Conservation (phyloP, 2,797 vertebrate genomes). For the Cossypha dichroa region DNA sequence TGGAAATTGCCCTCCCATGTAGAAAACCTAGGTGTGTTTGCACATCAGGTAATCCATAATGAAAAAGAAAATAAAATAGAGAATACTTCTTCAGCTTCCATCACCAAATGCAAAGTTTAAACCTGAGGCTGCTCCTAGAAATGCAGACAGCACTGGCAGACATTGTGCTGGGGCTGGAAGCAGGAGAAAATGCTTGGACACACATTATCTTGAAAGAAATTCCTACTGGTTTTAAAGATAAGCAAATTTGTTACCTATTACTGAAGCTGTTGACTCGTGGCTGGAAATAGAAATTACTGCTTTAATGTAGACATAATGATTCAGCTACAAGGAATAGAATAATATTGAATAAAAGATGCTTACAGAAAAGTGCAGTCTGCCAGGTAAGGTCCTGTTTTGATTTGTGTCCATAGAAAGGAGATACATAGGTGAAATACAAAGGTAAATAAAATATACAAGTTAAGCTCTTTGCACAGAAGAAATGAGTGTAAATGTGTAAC, state of each 20-base stretch:
- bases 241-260: conserved; percentile 68
- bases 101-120: neutral
- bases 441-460: neutral
- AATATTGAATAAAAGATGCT: neutral
- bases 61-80: neutral
- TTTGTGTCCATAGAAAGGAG: neutral
- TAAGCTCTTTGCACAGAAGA: neutral
- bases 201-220: neutral
- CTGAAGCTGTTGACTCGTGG: conserved; percentile 74
- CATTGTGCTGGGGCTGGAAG: neutral
- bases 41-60: neutral
- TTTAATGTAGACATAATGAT: conserved; percentile 78
- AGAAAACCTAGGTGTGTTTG: neutral
- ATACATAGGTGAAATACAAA: neutral
- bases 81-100: neutral
- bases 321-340: conserved; percentile 70
- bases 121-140: neutral
- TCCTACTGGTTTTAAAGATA: neutral
- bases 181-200: neutral
- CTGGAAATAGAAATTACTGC: conserved; percentile 80
- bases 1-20: neutral
- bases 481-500: neutral
- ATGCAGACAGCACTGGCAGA: neutral
- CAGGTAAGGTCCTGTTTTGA: neutral
- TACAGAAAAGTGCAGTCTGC: neutral